These are phyloP conservation scores for Acronicta alni DNA, from an alignment of 2,888 invertebrate species.

Conservation along the genomic window DNA sequence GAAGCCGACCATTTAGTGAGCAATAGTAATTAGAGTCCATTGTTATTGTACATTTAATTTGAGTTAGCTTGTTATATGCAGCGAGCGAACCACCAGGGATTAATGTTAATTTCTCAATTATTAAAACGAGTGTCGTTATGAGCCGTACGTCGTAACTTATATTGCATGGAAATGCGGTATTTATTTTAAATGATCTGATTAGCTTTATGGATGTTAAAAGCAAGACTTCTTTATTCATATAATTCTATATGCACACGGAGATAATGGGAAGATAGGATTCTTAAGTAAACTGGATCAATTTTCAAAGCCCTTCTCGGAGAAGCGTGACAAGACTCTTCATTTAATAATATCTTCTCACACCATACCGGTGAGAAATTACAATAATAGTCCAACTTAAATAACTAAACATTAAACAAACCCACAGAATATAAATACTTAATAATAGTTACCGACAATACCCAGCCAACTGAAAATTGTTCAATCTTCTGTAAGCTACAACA, in stretches of 20 bases:
- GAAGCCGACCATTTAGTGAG: conserved; percentile 57
- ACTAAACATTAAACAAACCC: conserved; percentile 16
- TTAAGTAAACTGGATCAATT: too few relatives aligned
- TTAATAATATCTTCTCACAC: conserved; percentile 20
- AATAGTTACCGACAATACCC: conserved; percentile 20
- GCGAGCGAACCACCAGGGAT: conserved; percentile 51
- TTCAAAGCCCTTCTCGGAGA: background rate
- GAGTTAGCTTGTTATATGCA: conserved; percentile 62
- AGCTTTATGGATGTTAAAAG: conserved; percentile 25
- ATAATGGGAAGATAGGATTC: too few relatives aligned
- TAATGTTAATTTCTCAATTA: conserved; percentile 72
- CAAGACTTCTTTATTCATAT: too few relatives aligned
- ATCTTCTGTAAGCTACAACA: conserved; percentile 1
- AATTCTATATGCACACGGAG: too few relatives aligned
- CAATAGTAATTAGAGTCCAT: conserved; percentile 71
- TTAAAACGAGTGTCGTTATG: conserved; percentile 62
- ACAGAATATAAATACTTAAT: conserved; percentile 31
- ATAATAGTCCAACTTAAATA: background rate
- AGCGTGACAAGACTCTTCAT: conserved; percentile 1
- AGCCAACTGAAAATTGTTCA: conserved; percentile 29
- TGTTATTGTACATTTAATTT: conserved; percentile 74
- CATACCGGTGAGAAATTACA: conserved; percentile 8
- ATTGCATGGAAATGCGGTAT: conserved; percentile 42
- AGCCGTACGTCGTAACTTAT: conserved; percentile 57
- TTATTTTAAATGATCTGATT: conserved; percentile 43